Evolutionary conservation across 2,888 invertebrate genomes (phyloP), one percentile per base, ranked within the genome.

Genomic region (Lycia hirtaria): DNA sequence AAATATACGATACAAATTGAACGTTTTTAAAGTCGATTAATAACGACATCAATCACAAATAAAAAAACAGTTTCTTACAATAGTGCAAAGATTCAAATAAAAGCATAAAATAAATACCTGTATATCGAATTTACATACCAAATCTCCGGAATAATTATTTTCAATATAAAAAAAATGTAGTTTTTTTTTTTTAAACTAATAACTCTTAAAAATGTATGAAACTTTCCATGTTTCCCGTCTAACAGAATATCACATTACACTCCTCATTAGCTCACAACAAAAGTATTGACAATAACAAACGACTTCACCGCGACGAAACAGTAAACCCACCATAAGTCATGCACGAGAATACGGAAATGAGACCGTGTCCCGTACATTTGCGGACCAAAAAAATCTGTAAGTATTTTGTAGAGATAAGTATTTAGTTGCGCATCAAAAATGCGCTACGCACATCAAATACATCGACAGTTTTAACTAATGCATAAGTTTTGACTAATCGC

Each of bases 281-380:
- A 55, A 43, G 41, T 54, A 55, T 49, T 44, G 49, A 44, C 49
- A 49, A 30, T 43, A 43, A 48, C 43, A 35, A 37, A 49, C 30
- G 55, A 35, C 28, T 41, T 48, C 43, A 4, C 48, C 47, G 43
- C 58, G 32, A 19, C 45, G 43, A 20, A 60, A 49, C 60, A 49
- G 54, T 58, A 62, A 51, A 54, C 54, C 51, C 40, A 56, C 61
- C 56, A 63, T 63, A 55, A 38, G 37, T 40, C 30, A 61, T 57
- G 56, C 53, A 44, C 6, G 30, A 14, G 35, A 33, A 55, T 52
- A 48, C 73, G 75, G 76, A 78, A 81, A 72, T 72, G 75, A 75
- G 76, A 74, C 70, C 70, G 71, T 72, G 67, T 63, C 68, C 66
- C 70, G 73, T 74, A 72, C 70, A 76, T 75, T 75, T 71, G 62